Percentiles rank a stretch among this genome's conserved stretches.
Conservation (phyloP, 2,797 vertebrate species). For the Lindbergichthys nudifrons region DNA sequence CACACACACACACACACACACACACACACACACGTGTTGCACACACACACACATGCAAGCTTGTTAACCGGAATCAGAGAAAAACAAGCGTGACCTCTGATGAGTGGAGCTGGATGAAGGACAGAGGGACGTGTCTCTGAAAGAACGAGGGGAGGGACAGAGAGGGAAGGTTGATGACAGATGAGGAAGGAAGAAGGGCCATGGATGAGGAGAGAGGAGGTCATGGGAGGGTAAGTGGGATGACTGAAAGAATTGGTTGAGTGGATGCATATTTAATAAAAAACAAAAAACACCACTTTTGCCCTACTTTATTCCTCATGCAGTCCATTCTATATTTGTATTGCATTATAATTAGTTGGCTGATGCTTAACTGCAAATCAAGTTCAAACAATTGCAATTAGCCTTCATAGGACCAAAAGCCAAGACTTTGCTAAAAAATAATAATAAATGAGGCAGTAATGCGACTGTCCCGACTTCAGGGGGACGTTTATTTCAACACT, state of each 20-base stretch:
- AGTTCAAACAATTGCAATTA: not conserved
- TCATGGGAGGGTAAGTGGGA: conserved; percentile 39
- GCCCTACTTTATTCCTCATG: not conserved
- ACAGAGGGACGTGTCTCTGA: conserved; percentile 47
- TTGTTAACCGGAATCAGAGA: conserved; percentile 45
- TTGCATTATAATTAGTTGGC: not conserved
- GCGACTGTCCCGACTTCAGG: not conserved
- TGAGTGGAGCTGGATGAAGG: conserved; percentile 35
- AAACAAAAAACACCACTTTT: not conserved
- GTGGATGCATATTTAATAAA: not conserved
- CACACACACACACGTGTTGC: not conserved
- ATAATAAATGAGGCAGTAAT: not conserved
- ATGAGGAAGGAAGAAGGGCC: conserved; percentile 36
- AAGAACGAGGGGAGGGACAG: conserved; percentile 32
- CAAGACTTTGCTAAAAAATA: too few species aligned
- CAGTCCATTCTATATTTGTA: not conserved
- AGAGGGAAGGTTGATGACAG: conserved; percentile 32
- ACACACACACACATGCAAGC: conserved; percentile 21
- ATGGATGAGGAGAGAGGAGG: conserved; percentile 34
- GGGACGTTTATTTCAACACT: not conserved
- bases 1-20: not conserved
- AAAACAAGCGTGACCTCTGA: conserved; percentile 52
- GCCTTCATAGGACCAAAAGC: not conserved
- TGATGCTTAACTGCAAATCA: not conserved
- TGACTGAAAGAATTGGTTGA: conserved; percentile 17